Percentiles rank a stretch among this genome's conserved stretches.
These are phyloP conservation scores for Coelinius sp. DNA, from an alignment of 2,888 invertebrate genomes.

Conservation along the genomic window DNA sequence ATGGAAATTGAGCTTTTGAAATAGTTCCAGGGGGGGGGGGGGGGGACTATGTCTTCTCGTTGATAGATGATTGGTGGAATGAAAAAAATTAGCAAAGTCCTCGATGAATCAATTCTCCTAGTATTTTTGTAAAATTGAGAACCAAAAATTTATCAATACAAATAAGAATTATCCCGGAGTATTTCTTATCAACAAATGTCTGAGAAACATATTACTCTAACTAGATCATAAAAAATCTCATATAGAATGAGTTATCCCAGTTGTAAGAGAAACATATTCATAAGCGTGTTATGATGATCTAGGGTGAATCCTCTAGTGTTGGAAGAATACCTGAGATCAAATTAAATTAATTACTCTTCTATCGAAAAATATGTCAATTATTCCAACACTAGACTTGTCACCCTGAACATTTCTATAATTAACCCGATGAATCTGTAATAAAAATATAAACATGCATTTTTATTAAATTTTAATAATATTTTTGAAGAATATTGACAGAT, in stretches of 20 bases:
- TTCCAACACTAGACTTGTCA: no score
- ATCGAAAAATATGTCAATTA: no score
- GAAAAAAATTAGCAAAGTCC: background rate
- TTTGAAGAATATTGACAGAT: background rate
- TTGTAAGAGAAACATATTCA: background rate
- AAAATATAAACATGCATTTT: conserved; percentile 1
- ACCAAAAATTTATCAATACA: background rate
- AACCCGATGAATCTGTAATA: conserved; percentile 20
- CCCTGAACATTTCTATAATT: background rate
- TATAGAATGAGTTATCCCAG: background rate
- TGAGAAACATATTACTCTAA: background rate
- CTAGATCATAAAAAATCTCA: background rate
- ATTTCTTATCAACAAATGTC: background rate
- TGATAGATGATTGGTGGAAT: background rate
- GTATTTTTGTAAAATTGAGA: background rate
- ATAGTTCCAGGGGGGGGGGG: conserved; percentile 20
- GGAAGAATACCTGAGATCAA: no score
- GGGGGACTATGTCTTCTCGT: background rate
- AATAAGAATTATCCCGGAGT: background rate
- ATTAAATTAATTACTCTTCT: no score
- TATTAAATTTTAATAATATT: background rate
- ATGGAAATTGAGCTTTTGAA: background rate
- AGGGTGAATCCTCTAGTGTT: no score
- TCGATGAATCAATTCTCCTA: background rate
- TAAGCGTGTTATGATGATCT: conserved; percentile 21